phyloP scores from a whole-genome alignment of 2,888 invertebrate species.

The Dasysyrphus tricinctus region DNA sequence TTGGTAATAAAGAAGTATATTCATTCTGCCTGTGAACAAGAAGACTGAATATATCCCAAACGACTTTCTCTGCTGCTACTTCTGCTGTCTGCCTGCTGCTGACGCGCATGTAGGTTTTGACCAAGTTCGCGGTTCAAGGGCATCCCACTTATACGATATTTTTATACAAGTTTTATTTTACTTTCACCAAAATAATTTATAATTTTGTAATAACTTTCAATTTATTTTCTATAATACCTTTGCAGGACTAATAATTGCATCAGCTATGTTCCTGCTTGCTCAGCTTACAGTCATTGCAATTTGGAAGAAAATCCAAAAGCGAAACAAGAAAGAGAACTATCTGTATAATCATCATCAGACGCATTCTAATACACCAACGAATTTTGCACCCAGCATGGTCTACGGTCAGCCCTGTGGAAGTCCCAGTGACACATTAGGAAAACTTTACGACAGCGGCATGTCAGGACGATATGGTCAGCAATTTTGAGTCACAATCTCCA shows the following conservation, averaged over 20 bases:
- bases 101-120: slow-evolving; percentile 31
- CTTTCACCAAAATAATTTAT: slow-evolving; percentile 45
- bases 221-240: slow-evolving; percentile 13
- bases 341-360: slow-evolving; percentile 80
- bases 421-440: slow-evolving; percentile 89
- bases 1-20: slow-evolving; percentile 53
- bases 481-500: slow-evolving; percentile 76
- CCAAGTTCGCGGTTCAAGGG: slow-evolving; percentile 64
- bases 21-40: slow-evolving; percentile 1
- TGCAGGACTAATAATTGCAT: slow-evolving; percentile 92
- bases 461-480: slow-evolving; percentile 85
- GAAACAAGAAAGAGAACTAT: slow-evolving; percentile 81
- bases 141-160: slow-evolving; percentile 56
- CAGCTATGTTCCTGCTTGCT: slow-evolving; percentile 92
- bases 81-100: neutral
- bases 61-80: slow-evolving; percentile 45
- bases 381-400: slow-evolving; percentile 80
- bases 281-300: slow-evolving; percentile 94
- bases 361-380: slow-evolving; percentile 78
- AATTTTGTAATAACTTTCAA: slow-evolving; percentile 15
- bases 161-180: slow-evolving; percentile 24
- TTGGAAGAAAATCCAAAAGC: slow-evolving; percentile 87
- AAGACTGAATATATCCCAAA: slow-evolving; percentile 1
- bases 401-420: slow-evolving; percentile 85
- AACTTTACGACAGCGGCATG: slow-evolving; percentile 94